Conservation (phyloP, 2,888 invertebrate species). For the Patella caerulea region DNA sequence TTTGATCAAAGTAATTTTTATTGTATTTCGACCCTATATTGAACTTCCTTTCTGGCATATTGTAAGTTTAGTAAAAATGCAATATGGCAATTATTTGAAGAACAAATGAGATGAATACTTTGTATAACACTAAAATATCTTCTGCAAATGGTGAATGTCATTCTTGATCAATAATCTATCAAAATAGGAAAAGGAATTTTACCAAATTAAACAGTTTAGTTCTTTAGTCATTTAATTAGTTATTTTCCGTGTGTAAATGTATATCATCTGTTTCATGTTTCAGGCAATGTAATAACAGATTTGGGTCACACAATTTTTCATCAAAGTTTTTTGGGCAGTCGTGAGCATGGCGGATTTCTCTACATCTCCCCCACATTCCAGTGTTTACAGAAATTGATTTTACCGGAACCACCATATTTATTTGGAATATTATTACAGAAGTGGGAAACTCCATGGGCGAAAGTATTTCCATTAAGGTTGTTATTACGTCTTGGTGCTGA, state of each 20-base stretch:
- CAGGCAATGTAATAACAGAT: conserved; percentile 81
- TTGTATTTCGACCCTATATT: too few species aligned
- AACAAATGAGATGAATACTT: too few species aligned
- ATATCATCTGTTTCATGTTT: conserved; percentile 13
- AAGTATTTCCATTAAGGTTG: conserved; percentile 81
- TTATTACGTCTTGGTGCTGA: conserved; percentile 86
- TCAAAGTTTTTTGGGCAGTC: conserved; percentile 69
- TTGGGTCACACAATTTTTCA: conserved; percentile 80
- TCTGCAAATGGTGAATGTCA: background rate
- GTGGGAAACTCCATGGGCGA: conserved; percentile 87
- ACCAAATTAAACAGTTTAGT: background rate
- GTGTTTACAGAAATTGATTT: conserved; percentile 82
- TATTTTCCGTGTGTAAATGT: background rate
- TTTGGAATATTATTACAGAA: conserved; percentile 85
- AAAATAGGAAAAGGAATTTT: background rate
- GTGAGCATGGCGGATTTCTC: conserved; percentile 81
- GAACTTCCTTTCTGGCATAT: too few species aligned
- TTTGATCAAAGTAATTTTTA: too few species aligned
- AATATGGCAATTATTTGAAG: too few species aligned
- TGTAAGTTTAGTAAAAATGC: too few species aligned
- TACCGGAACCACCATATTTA: conserved; percentile 84
- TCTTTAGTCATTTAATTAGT: background rate
- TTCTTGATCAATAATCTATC: background rate
- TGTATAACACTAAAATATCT: too few species aligned
- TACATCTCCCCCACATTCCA: conserved; percentile 86